Base-by-base conservation (phyloP, 2,797 vertebrate species). In the Clarias fuscus region DNA sequence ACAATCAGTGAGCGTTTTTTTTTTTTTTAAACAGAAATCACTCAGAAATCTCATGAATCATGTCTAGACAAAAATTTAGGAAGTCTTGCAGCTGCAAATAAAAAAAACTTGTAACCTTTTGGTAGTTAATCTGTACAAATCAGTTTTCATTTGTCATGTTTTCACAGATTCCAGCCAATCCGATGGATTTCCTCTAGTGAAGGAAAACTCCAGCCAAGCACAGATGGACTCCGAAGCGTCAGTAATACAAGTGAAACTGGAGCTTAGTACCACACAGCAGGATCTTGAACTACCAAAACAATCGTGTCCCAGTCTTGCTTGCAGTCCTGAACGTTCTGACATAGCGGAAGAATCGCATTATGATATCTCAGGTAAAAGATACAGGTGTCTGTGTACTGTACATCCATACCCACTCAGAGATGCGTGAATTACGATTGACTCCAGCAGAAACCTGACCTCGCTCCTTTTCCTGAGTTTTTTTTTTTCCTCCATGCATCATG, bases 191-290 rank as follows among this genome's bases (percentile, higher is more conserved):
- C 61, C 56, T 61, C 20, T 30, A 18, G 84, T 82, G 40, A 80
- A 83, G 62, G 71, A 70, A n/a, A 68, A 77, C 30, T 61, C 24
- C n/a, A 68, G n/a, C 27, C 71, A 62, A 53, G 37, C 48, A 11
- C 37, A 40, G 2, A 48, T 58, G 27, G 84, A 88, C 15, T 30
- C 79, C 0, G 59, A 75, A 30, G 27, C 70, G 3, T 85, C 86
- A 61, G 86, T 87, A 8, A 78, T 88, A 24, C 87, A 85, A 40
- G 87, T 88, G 64, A 88, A 88, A 62, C 79, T 85, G 87, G 87
- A 88, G 65, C 79, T 85, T 8, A 88, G 84, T 58, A 78, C 79
- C 20, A 33, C n/a, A 3, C 64, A 76, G n/a, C 62, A 85, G 79
- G 84, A 83, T 11, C 61, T 75, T 8, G 84, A 85, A 71, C 22